These are phyloP conservation scores for Diplazon laetatorius DNA, from an alignment of 2,888 invertebrate genomes.

Conservation along the genomic window DNA sequence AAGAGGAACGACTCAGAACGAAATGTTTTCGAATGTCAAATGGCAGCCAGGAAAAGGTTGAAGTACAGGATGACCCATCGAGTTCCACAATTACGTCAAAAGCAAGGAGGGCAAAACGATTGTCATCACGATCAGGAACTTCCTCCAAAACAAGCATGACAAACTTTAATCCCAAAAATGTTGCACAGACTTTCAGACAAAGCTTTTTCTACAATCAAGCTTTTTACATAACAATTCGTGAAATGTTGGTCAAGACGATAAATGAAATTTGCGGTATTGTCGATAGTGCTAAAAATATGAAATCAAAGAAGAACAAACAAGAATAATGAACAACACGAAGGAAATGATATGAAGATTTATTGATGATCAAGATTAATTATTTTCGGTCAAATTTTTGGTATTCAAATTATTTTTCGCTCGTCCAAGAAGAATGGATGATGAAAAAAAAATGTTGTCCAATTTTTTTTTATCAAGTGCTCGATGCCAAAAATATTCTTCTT, in stretches of 20 bases:
- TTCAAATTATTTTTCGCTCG: too few species aligned
- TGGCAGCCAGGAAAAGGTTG: neutral
- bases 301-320: too few species aligned
- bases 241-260: slow-evolving; percentile 66
- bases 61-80: slow-evolving; percentile 25
- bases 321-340: too few species aligned
- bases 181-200: neutral
- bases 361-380: neutral
- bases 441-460: neutral
- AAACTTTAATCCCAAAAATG: slow-evolving; percentile 4
- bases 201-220: slow-evolving; percentile 67
- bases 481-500: slow-evolving; percentile 69
- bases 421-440: slow-evolving; percentile 14
- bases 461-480: slow-evolving; percentile 5
- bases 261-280: slow-evolving; percentile 66
- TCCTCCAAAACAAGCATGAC: slow-evolving; percentile 20
- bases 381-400: slow-evolving; percentile 7
- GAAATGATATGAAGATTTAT: too few species aligned
- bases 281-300: slow-evolving; percentile 70
- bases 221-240: slow-evolving; percentile 70
- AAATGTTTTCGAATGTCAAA: slow-evolving; percentile 39
- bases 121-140: slow-evolving; percentile 10
- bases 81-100: slow-evolving; percentile 18
- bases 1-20: slow-evolving; percentile 60
- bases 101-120: slow-evolving; percentile 8